phyloP scores from a whole-genome alignment of 2,797 vertebrate genomes.

The Alcedo atthis region DNA sequence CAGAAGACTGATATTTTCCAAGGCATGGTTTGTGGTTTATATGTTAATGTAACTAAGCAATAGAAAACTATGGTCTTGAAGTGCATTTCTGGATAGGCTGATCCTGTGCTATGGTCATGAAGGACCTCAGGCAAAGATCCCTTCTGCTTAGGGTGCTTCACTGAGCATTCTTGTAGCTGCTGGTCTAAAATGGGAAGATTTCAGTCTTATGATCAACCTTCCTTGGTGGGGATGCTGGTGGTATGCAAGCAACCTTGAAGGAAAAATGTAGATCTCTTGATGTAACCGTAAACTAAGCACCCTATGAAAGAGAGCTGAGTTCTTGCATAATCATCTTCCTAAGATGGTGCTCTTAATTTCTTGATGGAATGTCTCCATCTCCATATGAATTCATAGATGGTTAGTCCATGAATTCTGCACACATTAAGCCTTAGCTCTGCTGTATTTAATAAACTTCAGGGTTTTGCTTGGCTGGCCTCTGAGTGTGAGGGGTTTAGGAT shows the following conservation, averaged over 20 bases:
- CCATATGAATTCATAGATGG: neutral
- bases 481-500: neutral
- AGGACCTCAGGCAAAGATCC: neutral
- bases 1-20: neutral
- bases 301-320: neutral
- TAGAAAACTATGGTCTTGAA: neutral
- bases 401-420: neutral
- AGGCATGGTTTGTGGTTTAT: neutral
- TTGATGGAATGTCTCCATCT: neutral
- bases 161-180: neutral
- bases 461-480: neutral
- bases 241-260: neutral
- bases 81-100: neutral
- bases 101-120: neutral
- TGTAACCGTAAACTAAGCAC: neutral
- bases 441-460: neutral
- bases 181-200: neutral
- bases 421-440: neutral
- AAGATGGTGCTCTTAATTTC: neutral
- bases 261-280: neutral
- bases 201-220: fast-evolving
- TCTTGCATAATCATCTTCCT: neutral
- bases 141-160: neutral
- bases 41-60: neutral
- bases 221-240: neutral